These are phyloP conservation scores for Coryphaenoides rupestris DNA, from an alignment of 2,113 vertebrate species.

Conservation along the genomic window DNA sequence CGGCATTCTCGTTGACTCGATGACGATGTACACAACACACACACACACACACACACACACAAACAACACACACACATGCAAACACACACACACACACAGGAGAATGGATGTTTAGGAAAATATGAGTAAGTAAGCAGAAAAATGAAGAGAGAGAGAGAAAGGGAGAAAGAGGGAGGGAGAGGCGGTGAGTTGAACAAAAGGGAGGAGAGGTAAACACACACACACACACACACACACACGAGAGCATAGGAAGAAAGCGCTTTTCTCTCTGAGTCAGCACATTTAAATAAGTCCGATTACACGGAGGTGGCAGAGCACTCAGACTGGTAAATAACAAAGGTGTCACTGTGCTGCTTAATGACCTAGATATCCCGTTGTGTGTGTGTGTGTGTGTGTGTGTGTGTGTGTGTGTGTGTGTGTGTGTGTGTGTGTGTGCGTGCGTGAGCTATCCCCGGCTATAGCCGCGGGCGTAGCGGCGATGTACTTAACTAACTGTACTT, in stretches of 20 bases:
- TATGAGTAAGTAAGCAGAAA: conserved; percentile 43
- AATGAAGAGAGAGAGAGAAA: conserved; percentile 11
- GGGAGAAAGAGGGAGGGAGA: conserved; percentile 5
- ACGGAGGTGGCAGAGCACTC: conserved; percentile 51
- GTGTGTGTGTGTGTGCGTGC: no score
- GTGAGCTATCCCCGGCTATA: no score
- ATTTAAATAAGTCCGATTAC: conserved; percentile 65
- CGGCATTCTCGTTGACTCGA: no score
- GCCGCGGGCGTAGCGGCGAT: no score
- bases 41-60: no score
- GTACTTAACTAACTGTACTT: no score
- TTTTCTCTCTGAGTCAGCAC: conserved; percentile 61
- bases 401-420: no score
- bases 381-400: no score
- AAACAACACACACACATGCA: no score
- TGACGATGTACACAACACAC: no score
- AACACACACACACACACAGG: conserved; percentile 7
- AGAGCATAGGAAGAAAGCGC: conserved; percentile 30
- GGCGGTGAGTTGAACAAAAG: conserved; percentile 19
- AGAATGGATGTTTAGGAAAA: conserved; percentile 46
- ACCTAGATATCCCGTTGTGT: conserved; percentile 60
- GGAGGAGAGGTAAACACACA: conserved; percentile 53
- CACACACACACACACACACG: no score
- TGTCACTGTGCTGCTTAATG: conserved; percentile 67
- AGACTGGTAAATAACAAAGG: conserved; percentile 64